These are phyloP conservation scores for Meles meles DNA, from an alignment of 2,113 vertebrate species.

Conservation along the genomic window DNA sequence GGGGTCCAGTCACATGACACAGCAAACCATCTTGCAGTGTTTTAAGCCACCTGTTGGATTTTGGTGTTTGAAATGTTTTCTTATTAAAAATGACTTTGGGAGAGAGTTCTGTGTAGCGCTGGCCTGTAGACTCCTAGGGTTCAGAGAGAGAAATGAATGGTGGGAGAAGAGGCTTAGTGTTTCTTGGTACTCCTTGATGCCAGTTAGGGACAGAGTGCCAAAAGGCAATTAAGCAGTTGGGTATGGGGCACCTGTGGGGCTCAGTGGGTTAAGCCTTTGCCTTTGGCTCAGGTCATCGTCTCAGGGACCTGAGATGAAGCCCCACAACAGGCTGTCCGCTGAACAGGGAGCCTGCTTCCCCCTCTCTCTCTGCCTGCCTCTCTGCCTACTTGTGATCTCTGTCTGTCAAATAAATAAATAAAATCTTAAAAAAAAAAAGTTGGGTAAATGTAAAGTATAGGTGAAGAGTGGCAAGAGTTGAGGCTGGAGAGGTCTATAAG, in stretches of 20 bases:
- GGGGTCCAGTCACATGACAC: constrained; percentile 17
- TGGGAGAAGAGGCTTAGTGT: not conserved
- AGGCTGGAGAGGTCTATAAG: not conserved
- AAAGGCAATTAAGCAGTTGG: not conserved
- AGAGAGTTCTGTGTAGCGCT: not conserved
- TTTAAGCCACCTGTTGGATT: constrained; percentile 74
- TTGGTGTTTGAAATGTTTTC: constrained; percentile 67
- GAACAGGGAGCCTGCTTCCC: no score
- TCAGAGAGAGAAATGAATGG: not conserved
- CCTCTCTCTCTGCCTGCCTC: no score
- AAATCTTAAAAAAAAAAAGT: not conserved
- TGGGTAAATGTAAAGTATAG: not conserved
- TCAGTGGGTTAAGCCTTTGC: no score
- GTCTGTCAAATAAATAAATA: no score
- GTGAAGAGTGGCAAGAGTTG: not conserved
- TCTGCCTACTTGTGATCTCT: no score
- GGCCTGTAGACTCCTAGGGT: not conserved
- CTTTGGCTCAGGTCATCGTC: no score
- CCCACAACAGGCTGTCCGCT: no score
- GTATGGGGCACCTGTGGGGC: not conserved
- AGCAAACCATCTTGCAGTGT: constrained; percentile 45
- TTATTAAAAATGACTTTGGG: constrained; percentile 64
- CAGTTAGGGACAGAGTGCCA: not conserved
- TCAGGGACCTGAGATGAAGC: no score
- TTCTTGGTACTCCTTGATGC: not conserved